A percentile compares a stretch with the other conserved stretches of the same genome.
Conservation (phyloP, 2,888 invertebrate genomes). For the Crematogaster levior region DNA sequence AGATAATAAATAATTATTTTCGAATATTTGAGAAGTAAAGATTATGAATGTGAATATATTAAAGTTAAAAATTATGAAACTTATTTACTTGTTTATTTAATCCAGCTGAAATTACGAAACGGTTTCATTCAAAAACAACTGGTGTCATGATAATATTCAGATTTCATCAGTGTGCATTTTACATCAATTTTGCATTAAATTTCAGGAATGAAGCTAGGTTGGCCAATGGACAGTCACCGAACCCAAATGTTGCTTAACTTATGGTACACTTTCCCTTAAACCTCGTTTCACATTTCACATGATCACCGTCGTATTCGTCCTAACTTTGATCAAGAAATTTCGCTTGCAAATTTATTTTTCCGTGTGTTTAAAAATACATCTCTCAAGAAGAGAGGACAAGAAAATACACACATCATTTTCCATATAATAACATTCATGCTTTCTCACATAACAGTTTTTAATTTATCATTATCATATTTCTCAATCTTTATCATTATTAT, state of each 20-base stretch:
- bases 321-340: not conserved
- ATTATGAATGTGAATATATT: not conserved
- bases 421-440: not conserved
- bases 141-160: not conserved
- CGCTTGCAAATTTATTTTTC: not conserved
- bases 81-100: not conserved
- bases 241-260: slow-evolving; percentile 79
- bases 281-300: slow-evolving; percentile 70
- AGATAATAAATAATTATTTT: no score
- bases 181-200: slow-evolving; percentile 58
- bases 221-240: slow-evolving; percentile 48
- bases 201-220: slow-evolving; percentile 44
- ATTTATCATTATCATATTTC: not conserved
- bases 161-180: slow-evolving; percentile 49
- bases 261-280: slow-evolving; percentile 83
- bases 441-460: not conserved
- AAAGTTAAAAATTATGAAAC: not conserved
- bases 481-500: no score
- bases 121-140: not conserved
- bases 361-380: not conserved
- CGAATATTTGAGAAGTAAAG: not conserved
- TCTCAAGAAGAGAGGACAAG: not conserved
- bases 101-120: not conserved
- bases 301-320: slow-evolving; percentile 41
- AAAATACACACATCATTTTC: not conserved